Conservation (phyloP, 2,113 vertebrate genomes). For the Phaethornis superciliosus region DNA sequence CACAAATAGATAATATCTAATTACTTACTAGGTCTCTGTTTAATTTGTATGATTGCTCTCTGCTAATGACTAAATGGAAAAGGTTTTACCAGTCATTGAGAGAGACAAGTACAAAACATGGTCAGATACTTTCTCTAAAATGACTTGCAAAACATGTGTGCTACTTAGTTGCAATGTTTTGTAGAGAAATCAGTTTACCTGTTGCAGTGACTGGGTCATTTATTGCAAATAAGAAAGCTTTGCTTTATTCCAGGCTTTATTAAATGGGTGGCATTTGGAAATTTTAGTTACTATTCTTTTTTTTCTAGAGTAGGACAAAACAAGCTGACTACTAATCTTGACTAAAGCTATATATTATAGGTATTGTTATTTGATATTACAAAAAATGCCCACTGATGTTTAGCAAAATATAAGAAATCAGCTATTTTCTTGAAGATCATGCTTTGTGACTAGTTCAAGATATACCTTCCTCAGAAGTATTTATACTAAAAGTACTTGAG, state of each 20-base stretch:
- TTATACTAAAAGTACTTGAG: not conserved
- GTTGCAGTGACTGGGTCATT: not conserved
- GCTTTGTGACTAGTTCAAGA: not conserved
- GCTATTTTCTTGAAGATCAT: not conserved
- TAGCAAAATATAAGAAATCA: not conserved
- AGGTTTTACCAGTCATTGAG: not conserved
- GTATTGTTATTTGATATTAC: not conserved
- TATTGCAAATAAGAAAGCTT: not conserved
- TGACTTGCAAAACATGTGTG: not conserved
- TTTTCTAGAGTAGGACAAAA: not conserved
- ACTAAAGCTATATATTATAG: not conserved
- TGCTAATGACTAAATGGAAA: not conserved
- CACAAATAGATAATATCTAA: conserved; percentile 37
- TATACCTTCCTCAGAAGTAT: not conserved
- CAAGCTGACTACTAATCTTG: not conserved
- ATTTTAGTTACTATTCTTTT: not conserved
- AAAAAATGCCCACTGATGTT: not conserved
- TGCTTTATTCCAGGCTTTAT: not conserved
- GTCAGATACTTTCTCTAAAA: not conserved
- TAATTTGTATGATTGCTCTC: conserved; percentile 20
- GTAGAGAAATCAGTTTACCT: not conserved
- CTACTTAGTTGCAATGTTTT: not conserved
- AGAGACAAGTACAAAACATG: not conserved
- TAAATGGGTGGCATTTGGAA: accelerated
- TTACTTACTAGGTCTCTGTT: conserved; percentile 17